Conservation (phyloP, 1,140 invertebrate genomes). For the Conus ventricosus region DNA sequence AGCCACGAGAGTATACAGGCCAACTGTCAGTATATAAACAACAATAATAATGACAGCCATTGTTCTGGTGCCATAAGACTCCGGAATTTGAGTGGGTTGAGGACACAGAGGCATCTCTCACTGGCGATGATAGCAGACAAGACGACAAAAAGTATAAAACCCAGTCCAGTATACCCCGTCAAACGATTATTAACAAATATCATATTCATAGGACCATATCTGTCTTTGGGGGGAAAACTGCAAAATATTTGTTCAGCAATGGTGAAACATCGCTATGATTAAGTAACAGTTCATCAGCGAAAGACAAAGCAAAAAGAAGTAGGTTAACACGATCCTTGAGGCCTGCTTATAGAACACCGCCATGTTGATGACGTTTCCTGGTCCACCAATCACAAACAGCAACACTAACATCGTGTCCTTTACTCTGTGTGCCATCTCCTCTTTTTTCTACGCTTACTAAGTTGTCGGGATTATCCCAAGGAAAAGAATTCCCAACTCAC, state of each 20-base stretch:
- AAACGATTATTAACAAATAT: background rate
- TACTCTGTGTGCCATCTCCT: background rate
- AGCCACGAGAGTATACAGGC: background rate
- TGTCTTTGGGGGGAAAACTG: background rate
- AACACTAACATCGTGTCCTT: background rate
- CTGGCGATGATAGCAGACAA: conserved; percentile 18
- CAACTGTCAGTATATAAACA: background rate
- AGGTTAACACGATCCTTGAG: conserved; percentile 9
- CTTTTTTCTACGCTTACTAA: background rate
- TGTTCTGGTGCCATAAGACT: background rate
- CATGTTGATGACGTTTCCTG: conserved; percentile 19
- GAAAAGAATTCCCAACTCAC: background rate
- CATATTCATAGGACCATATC: background rate
- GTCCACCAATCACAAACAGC: background rate
- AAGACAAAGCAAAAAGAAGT: background rate
- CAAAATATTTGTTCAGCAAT: background rate
- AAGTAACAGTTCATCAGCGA: conserved; percentile 1
- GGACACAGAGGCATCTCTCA: too few relatives aligned
- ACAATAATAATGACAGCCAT: background rate
- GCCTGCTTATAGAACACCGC: conserved; percentile 22
- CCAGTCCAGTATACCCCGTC: background rate
- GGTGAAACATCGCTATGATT: background rate
- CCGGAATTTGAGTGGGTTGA: background rate
- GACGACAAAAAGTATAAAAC: background rate
- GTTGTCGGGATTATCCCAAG: conserved; percentile 4